Base-by-base conservation (phyloP, 2,888 invertebrate genomes). In the Epistrophe grossulariae region DNA sequence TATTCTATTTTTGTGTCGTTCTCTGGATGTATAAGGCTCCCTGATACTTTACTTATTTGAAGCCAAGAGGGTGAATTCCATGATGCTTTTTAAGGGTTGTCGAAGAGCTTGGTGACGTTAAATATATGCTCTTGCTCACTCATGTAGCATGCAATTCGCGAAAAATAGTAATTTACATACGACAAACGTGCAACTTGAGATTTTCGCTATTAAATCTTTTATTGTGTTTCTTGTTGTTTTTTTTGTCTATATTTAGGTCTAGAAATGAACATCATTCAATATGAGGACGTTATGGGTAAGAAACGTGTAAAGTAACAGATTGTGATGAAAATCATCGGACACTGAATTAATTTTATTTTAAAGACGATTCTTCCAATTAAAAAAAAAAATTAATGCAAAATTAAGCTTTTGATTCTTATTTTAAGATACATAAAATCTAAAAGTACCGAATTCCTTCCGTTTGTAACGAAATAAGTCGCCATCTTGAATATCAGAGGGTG, bases 111-210 rank as follows among this genome's bases (percentile, higher is more conserved):
- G 24, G n/a, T 8, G 17, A 45, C 24, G 28, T n/a, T 35, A n/a
- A n/a, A n/a, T n/a, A 31, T 38, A 24, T 45, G 15, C 31, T n/a
- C n/a, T n/a, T n/a, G 28, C 40, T 50, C 24, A 59, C 71, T 71
- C 43, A 66, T 72, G 66, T 48, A 52, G 76, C 50, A 84, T 80
- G 62, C 81, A 74, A 73, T 81, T 77, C 66, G 64, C 81, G 19
- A 70, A 64, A 43, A 55, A 19, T 43, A 76, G 64, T 82, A 64
- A 87, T 87, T 87, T 87, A 82, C 85, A 87, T 82, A 76, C 82
- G 82, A 79, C 79, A 74, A 87, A 87, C 82, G 82, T 87, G 74
- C 71, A 64, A 79, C 79, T 82, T 74, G 73, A 82, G 70, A 82
- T 73, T 70, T 81, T 17, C 59, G 24, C 81, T 64, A 81, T 85